phyloP scores from a whole-genome alignment of 2,797 vertebrate genomes.

The Perodicticus potto region DNA sequence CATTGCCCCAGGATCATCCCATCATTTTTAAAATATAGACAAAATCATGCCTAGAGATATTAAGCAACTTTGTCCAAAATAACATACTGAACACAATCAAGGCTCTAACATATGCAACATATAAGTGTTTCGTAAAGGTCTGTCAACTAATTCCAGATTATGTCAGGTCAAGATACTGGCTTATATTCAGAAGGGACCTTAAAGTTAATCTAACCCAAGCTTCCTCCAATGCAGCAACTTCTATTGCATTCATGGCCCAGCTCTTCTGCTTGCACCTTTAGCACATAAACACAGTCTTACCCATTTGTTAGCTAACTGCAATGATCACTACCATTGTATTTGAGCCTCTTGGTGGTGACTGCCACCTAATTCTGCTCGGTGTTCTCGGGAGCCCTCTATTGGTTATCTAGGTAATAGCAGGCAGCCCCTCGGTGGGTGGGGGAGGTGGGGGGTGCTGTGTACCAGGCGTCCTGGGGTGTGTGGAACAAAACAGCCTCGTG shows the following conservation, averaged over 20 bases:
- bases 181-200: not conserved
- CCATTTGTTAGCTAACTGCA: not conserved
- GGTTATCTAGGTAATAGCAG: constrained; percentile 65
- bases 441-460: not conserved
- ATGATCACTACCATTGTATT: not conserved
- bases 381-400: constrained; percentile 81
- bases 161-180: not conserved
- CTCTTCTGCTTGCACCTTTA: not conserved
- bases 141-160: not conserved
- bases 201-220: not conserved
- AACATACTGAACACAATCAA: not conserved
- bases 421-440: not conserved
- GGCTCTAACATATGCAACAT: not conserved
- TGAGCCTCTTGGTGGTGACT: not conserved
- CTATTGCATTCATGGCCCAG: not conserved
- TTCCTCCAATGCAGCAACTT: not conserved
- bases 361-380: constrained; percentile 61
- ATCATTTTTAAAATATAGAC: not conserved
- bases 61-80: not conserved
- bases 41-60: constrained; percentile 4
- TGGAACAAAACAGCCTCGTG: not conserved
- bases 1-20: not conserved
- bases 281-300: not conserved
- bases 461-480: not conserved
- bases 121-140: not conserved